Conservation (phyloP, 1,140 invertebrate species). For the Copidosoma floridanum region DNA sequence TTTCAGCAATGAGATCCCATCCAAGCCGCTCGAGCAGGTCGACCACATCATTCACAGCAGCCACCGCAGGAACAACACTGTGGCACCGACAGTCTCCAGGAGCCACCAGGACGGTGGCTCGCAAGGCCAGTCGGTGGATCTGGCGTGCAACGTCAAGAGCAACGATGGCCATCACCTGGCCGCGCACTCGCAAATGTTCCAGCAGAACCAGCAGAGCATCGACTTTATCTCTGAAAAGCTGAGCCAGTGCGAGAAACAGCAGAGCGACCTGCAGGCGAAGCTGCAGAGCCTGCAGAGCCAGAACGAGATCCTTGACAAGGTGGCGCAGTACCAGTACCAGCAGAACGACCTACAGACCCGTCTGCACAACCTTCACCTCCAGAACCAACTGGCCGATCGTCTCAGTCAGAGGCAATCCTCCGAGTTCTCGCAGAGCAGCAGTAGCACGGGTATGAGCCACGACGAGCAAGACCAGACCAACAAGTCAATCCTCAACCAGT, state of each 20-base stretch:
- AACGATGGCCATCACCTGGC: no score
- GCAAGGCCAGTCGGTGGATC: constrained; percentile 47
- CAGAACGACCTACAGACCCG: constrained; percentile 47
- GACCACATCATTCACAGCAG: constrained; percentile 55
- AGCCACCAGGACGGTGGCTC: no score
- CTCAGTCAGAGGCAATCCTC: constrained; percentile 27
- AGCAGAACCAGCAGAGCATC: constrained; percentile 52
- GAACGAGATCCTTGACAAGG: constrained; percentile 53
- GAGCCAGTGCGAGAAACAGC: constrained; percentile 51
- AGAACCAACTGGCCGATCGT: constrained; percentile 43
- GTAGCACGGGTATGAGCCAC: not conserved
- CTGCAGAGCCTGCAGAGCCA: constrained; percentile 53
- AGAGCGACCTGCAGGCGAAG: constrained; percentile 51
- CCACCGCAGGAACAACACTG: constrained; percentile 44
- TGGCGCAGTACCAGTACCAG: constrained; percentile 49
- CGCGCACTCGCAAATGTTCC: constrained; percentile 28
- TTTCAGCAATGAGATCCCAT: constrained; percentile 41
- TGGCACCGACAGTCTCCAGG: no score
- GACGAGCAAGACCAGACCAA: constrained; percentile 23
- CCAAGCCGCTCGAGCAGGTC: constrained; percentile 44
- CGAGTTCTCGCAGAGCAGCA: constrained; percentile 28
- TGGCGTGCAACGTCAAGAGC: constrained; percentile 35
- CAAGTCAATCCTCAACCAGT: constrained; percentile 6
- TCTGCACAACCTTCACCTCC: constrained; percentile 45
- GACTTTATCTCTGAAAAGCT: constrained; percentile 52